A percentile compares a stretch with the other conserved stretches of the same genome.
phyloP scores from a whole-genome alignment of 2,888 invertebrate species.

The Hemicrepidius hirtus region DNA sequence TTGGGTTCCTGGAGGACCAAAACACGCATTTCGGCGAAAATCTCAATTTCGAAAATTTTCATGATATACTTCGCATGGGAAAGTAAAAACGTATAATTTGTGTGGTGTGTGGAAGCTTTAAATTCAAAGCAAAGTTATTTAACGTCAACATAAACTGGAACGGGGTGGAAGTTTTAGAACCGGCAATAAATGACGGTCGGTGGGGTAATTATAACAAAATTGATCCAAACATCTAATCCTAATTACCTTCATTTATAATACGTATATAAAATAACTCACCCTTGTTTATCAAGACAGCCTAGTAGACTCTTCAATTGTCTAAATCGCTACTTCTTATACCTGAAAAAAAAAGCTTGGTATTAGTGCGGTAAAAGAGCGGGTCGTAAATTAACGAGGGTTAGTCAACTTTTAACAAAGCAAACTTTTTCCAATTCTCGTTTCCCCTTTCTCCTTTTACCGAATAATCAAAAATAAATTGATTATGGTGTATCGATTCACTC shows the following conservation, averaged over 20 bases:
- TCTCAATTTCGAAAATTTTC: too few relatives aligned
- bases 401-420: constrained; percentile 25
- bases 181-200: too few relatives aligned
- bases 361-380: constrained; percentile 9
- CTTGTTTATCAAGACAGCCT: not conserved
- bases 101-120: too few relatives aligned
- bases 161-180: too few relatives aligned
- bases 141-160: too few relatives aligned
- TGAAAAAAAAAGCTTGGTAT: constrained; percentile 22
- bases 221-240: too few relatives aligned
- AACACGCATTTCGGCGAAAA: too few relatives aligned
- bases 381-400: constrained; percentile 21
- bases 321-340: constrained; percentile 9
- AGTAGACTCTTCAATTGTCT: not conserved
- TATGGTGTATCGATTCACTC: constrained; percentile 3
- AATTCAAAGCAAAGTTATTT: too few relatives aligned
- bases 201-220: too few relatives aligned
- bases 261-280: constrained; percentile 24
- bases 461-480: constrained; percentile 19
- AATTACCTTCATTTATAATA: not conserved
- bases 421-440: constrained; percentile 15
- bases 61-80: too few relatives aligned
- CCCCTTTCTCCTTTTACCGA: not conserved
- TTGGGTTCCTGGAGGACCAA: too few relatives aligned
- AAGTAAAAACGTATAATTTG: too few relatives aligned